These are phyloP conservation scores for Solen grandis DNA, from an alignment of 1,140 invertebrate species.

Conservation along the genomic window DNA sequence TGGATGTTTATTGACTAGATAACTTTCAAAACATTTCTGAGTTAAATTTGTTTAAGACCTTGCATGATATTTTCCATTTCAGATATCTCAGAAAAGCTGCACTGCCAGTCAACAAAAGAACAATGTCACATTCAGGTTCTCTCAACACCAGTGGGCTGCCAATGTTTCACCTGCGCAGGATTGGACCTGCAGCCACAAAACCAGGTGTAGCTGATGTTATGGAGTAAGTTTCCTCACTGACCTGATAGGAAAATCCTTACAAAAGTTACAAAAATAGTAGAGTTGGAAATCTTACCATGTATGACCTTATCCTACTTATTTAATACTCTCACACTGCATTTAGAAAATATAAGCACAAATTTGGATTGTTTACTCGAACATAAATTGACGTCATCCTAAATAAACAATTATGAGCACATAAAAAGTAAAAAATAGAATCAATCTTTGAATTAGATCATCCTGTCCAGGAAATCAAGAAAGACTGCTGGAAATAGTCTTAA, in stretches of 20 bases:
- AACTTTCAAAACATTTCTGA: too few relatives aligned
- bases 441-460: too few relatives aligned
- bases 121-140: too few relatives aligned
- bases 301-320: not conserved
- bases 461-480: too few relatives aligned
- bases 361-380: not conserved
- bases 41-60: too few relatives aligned
- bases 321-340: not conserved
- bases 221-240: constrained; percentile 40
- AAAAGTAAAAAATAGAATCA: too few relatives aligned
- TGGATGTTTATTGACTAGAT: too few relatives aligned
- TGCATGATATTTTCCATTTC: too few relatives aligned
- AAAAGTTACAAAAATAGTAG: not conserved
- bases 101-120: too few relatives aligned
- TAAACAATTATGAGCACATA: not conserved
- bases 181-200: constrained; percentile 44
- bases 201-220: constrained; percentile 47
- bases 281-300: not conserved
- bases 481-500: too few relatives aligned
- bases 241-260: too few relatives aligned
- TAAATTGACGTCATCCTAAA: not conserved
- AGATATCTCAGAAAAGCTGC: too few relatives aligned
- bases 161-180: constrained; percentile 47
- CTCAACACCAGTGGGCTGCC: constrained; percentile 28
- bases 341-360: not conserved